Evolutionary conservation across 1,140 invertebrate species (phyloP).

Genomic region (Zaprionus taronus): DNA sequence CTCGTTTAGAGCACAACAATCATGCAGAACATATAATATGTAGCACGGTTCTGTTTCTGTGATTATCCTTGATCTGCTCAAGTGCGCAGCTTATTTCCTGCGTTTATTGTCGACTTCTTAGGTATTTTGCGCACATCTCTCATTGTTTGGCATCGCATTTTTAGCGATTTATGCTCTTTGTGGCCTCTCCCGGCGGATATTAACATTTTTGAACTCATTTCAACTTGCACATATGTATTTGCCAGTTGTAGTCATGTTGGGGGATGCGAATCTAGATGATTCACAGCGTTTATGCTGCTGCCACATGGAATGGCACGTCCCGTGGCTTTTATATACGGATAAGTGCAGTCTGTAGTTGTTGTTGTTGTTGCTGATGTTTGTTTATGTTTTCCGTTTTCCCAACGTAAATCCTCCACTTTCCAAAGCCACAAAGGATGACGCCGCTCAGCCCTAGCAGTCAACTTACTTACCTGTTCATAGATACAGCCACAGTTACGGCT

Average conservation of each 20-base stretch:
- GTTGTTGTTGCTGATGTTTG: background rate
- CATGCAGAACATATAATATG: too few species aligned
- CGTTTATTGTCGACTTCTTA: background rate
- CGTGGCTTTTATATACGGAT: background rate
- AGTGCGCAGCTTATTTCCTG: background rate
- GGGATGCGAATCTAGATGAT: background rate
- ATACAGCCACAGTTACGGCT: background rate
- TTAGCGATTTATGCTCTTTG: background rate
- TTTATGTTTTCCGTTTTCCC: background rate
- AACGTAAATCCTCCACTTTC: background rate
- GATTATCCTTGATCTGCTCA: background rate
- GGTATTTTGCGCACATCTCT: background rate
- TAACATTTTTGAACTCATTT: conserved; percentile 4
- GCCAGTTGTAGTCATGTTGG: background rate
- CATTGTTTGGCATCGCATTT: conserved; percentile 2
- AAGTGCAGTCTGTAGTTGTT: background rate
- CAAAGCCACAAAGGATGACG: background rate
- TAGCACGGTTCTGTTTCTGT: background rate
- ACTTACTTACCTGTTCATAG: background rate
- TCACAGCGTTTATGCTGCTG: background rate
- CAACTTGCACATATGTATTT: background rate
- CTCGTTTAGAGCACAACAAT: too few species aligned
- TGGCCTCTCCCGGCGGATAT: background rate
- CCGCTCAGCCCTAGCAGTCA: background rate
- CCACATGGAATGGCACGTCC: conserved; percentile 1